Base-by-base conservation (phyloP, 2,797 vertebrate genomes). In the Channa striata region DNA sequence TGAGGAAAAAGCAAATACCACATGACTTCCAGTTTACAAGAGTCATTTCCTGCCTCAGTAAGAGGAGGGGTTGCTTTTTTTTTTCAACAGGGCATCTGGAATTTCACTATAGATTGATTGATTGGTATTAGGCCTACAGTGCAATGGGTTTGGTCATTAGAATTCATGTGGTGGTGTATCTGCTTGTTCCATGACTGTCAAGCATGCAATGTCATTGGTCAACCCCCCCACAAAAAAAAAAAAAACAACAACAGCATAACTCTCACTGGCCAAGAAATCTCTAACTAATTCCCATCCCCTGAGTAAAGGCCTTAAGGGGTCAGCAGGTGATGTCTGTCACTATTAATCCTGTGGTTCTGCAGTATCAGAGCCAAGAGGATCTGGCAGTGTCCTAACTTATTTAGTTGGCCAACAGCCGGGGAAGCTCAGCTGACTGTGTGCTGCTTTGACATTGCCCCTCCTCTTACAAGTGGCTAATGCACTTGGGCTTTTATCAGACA, bases 221-320 rank as follows among this genome's bases (percentile, higher is more conserved):
- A 80, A 52, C 71, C 76, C 8, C n/a, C n/a, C n/a, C n/a, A n/a
- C n/a, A n/a, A n/a, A n/a, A n/a, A n/a, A n/a, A n/a, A n/a, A n/a
- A n/a, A n/a, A n/a, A 25, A 74, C 68, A 79, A 78, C 34, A 57
- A 61, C 53, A 49, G 62, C 68, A 62, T 61, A 72, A 81, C 83
- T 81, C 74, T 87, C 72, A 76, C 74, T 62, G 44, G 57, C 75
- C 80, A 47, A 80, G 78, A 78, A 81, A 85, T 86, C 77, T 62
- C 74, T 67, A 20, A 62, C 77, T 87, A 82, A 82, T 62, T 85
- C 81, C 71, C 36, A 13, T 78, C 72, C 59, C 40, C 19, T 40
- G 74, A n/a, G 72, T 74, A 78, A 84, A 75, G 59, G 46, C 62
- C 74, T 78, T 85, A 80, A 75, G 46, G 17, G 84, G 76, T 89